phyloP scores from a whole-genome alignment of 2,113 vertebrate genomes.

The Otis tarda region DNA sequence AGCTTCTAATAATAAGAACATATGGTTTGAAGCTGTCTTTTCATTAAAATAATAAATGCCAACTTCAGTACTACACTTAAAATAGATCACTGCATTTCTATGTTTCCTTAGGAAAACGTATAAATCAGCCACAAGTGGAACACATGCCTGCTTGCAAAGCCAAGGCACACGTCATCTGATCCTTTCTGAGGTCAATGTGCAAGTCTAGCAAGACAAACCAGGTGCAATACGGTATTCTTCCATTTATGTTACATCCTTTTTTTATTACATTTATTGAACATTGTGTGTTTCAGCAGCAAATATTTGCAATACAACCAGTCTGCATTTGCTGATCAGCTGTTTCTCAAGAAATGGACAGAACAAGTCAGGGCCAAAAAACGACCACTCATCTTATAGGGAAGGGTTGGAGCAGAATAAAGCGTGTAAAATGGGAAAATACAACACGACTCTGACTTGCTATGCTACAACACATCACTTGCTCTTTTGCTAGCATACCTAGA shows the following conservation, averaged over 20 bases:
- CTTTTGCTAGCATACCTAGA: constrained; percentile 22
- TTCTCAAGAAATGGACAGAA: not conserved
- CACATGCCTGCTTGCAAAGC: not conserved
- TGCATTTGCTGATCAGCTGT: not conserved
- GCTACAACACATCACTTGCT: not conserved
- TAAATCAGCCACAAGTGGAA: not conserved
- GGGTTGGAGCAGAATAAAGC: not conserved
- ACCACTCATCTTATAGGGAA: not conserved
- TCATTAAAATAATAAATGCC: not conserved
- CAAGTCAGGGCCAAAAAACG: not conserved
- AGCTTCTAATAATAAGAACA: not conserved
- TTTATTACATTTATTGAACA: not conserved
- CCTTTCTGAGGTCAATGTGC: not conserved
- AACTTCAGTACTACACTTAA: not conserved
- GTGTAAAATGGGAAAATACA: not conserved
- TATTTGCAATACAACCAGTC: not conserved
- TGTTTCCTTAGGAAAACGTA: not conserved
- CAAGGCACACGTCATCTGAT: not conserved
- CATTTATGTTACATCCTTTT: not conserved
- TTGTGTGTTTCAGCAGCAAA: not conserved
- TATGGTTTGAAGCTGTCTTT: not conserved
- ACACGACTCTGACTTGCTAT: not conserved
- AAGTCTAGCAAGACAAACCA: not conserved
- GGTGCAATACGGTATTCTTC: not conserved
- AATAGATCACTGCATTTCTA: not conserved